phyloP scores from a whole-genome alignment of 2,888 invertebrate genomes.

The Brachyptera risi region DNA sequence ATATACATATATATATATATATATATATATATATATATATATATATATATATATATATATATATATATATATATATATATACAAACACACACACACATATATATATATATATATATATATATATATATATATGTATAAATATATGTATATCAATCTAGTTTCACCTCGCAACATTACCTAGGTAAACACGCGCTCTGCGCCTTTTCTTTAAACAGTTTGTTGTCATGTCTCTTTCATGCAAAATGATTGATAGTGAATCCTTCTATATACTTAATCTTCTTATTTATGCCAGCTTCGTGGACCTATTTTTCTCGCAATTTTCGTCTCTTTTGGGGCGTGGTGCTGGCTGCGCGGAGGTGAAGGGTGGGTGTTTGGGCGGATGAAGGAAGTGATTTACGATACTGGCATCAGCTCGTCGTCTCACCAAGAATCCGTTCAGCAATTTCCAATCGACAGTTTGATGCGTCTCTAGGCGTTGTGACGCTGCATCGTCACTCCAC shows the following conservation, averaged over 20 bases:
- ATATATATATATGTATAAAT: too few species aligned
- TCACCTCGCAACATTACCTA: not conserved
- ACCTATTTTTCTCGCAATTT: not conserved
- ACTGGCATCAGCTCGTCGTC: constrained; percentile 10
- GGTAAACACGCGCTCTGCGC: not conserved
- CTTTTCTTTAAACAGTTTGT: constrained; percentile 4
- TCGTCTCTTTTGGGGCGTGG: constrained; percentile 6
- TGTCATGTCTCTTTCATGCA: constrained; percentile 9
- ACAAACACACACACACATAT: too few species aligned
- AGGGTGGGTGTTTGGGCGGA: not conserved
- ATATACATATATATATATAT: too few species aligned
- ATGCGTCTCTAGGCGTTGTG: constrained; percentile 5
- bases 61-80: too few species aligned
- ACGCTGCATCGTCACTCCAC: not conserved
- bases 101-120: too few species aligned
- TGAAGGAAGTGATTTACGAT: constrained; percentile 10
- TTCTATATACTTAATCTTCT: constrained; percentile 13
- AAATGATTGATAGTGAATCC: constrained; percentile 13
- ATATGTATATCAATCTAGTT: not conserved
- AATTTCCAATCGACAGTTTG: constrained; percentile 19
- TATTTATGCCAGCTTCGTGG: constrained; percentile 6
- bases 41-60: too few species aligned
- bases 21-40: too few species aligned
- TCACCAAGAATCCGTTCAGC: constrained; percentile 15
- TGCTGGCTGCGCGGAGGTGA: not conserved